Percentiles rank a stretch among this genome's conserved stretches.
Conservation (phyloP, 1,140 invertebrate species). For the Branchinecta lindahli region DNA sequence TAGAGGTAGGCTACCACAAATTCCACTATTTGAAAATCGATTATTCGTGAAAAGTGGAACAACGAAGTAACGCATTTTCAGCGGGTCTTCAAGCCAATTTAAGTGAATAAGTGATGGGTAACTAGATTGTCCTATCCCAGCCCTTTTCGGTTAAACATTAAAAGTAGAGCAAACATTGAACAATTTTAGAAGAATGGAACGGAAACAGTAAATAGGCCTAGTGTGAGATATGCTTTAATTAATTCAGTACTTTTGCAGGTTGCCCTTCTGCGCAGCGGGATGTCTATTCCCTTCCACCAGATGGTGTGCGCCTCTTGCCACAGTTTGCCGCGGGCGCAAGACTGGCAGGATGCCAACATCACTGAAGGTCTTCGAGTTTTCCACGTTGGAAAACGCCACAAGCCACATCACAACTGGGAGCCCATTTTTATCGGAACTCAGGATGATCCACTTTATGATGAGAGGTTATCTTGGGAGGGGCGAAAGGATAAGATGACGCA, state of each 20-base stretch:
- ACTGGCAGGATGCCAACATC: constrained; percentile 54
- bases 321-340: constrained; percentile 63
- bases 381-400: constrained; percentile 61
- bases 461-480: constrained; percentile 63
- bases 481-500: constrained; percentile 75
- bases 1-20: too few species aligned
- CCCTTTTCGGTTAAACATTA: too few species aligned
- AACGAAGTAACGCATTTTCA: too few species aligned
- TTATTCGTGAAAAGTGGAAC: too few species aligned
- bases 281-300: constrained; percentile 78
- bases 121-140: too few species aligned
- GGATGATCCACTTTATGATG: constrained; percentile 60
- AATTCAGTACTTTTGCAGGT: constrained; percentile 32
- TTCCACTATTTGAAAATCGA: too few species aligned
- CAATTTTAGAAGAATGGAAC: too few species aligned
- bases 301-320: constrained; percentile 74
- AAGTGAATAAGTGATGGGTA: too few species aligned
- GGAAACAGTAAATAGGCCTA: too few species aligned
- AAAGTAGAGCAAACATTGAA: too few species aligned
- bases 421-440: constrained; percentile 66
- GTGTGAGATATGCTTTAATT: background rate
- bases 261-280: constrained; percentile 52
- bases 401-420: constrained; percentile 69
- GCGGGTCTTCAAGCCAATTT: too few species aligned
- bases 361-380: constrained; percentile 57